Evolutionary conservation across 2,797 vertebrate genomes (phyloP), one percentile per base, ranked within the genome.

Genomic region (Xiphorhynchus erythropygius): DNA sequence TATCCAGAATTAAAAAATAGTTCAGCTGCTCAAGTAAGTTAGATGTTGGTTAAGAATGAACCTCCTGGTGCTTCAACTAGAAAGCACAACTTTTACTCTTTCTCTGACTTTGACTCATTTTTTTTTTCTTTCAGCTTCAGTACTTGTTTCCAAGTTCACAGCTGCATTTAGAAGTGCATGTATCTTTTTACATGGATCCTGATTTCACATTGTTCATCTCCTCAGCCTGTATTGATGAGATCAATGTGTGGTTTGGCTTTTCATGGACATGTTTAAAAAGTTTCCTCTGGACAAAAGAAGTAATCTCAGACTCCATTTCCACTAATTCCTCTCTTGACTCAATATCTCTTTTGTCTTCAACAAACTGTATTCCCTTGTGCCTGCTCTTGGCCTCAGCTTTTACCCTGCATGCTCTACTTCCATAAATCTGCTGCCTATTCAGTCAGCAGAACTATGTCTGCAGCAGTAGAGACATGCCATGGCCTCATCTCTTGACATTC

Each of bases 181-280:
- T 50, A 74, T 95, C 90, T 83, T 91, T 78, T 55, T 64, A 91
- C 68, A 95, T 13, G 69, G 64, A 23, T 76, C 92, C n/a, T 30
- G 39, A 82, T 78, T 94, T 84, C 73, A 84, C 68, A 80, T 27
- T 87, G 82, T 92, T 92, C 87, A 78, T 71, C 71, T 69, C 57
- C 75, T 89, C 90, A 94, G 93, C 75, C 62, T 89, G 84, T 53
- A 83, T 9, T 16, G 65, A 93, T 93, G 84, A 92, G 69, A 95
- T 33, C 67, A 93, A 92, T 65, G 49, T 71, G 86, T 87, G 91
- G 93, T 91, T 96, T 94, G 84, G 82, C 82, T 90, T 53, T 83
- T 69, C 74, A 55, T 7, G 35, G 68, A 49, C 53, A 41, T 57
- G 47, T 46, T 90, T 87, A 67, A 65, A 67, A 94, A 91, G 71